Percentiles rank a stretch among this genome's conserved stretches.
Conservation (phyloP, 2,113 vertebrate species). For the Typhlomys cinereus region DNA sequence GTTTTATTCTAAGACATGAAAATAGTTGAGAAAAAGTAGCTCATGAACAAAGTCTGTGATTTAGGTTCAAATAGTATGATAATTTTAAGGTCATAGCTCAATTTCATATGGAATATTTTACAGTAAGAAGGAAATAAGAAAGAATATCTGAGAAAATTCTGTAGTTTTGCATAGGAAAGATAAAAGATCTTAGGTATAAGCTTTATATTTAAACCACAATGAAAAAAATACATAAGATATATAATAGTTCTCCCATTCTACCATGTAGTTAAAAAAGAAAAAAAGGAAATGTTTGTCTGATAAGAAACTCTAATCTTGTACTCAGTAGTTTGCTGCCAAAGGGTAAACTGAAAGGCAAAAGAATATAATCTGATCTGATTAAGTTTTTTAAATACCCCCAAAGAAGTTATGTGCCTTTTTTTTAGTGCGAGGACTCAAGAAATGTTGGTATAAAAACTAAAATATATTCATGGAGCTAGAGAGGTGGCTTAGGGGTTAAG, state of each 20-base stretch:
- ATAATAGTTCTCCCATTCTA: background rate
- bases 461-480: too few relatives aligned
- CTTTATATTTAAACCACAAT: background rate
- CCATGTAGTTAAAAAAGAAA: background rate
- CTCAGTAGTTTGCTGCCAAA: background rate
- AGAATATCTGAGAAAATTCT: background rate
- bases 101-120: background rate
- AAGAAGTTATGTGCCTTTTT: background rate
- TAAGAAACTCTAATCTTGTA: background rate
- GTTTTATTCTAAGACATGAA: background rate
- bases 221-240: background rate
- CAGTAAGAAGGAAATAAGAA: background rate
- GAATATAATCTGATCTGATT: background rate
- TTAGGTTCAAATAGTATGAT: constrained; percentile 20
- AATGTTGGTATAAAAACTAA: background rate
- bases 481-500: too few relatives aligned
- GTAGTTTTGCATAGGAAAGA: background rate
- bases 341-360: background rate
- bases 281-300: background rate
- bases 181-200: background rate
- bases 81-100: constrained; percentile 19
- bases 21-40: background rate
- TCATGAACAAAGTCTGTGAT: background rate
- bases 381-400: background rate
- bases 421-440: background rate